Evolutionary conservation across 2,888 invertebrate species (phyloP), one percentile per base, ranked within the genome.

Genomic region (Kuschelorhynchus macadamiae): DNA sequence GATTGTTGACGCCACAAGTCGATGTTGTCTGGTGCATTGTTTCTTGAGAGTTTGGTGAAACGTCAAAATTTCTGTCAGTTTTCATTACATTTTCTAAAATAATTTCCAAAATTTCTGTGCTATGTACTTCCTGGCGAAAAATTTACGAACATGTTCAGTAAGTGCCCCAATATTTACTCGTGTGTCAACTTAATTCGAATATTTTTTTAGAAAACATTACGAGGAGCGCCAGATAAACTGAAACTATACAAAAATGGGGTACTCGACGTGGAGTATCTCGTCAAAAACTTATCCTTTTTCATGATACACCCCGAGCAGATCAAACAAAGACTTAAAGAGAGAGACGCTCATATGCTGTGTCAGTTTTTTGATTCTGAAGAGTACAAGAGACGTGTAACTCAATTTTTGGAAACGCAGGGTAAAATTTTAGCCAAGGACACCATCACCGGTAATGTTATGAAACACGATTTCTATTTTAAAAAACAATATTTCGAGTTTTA

Each of bases 241-340:
- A 39, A 52, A 18, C 14, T 60, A 2, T 56, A 66, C 32, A 30
- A 44, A 41, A 56, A 52, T 46, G 56, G 62, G 1, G 39, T 12
- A 1, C 64, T 61, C 8, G 16, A 63, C n/a, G 50, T 39, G 41
- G 65, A 69, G 1, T 59, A 71, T 20, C 64, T 68, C 11, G 20
- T 16, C 3, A 59, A 47, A 17, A 64, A 64, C n/a, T 41, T 65
- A n/a, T 60, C 64, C 1, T 57, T 36, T 17, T 70, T 57, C 33
- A 8, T 41, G n/a, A 55, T 66, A 0, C 76, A 76, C 49, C 76
- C 76, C 5, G 76, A 76, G 60, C 69, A 71, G 47, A 44, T 76
- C 32, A 75, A 67, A 59, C 73, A 69, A 18, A 56, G 71, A 7
- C 41, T 75, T 8, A 75, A 70, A 52, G 67, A 68, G 17, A 57